These are phyloP conservation scores for Denticeps clupeoides DNA, from an alignment of 2,797 vertebrate species.

Conservation along the genomic window DNA sequence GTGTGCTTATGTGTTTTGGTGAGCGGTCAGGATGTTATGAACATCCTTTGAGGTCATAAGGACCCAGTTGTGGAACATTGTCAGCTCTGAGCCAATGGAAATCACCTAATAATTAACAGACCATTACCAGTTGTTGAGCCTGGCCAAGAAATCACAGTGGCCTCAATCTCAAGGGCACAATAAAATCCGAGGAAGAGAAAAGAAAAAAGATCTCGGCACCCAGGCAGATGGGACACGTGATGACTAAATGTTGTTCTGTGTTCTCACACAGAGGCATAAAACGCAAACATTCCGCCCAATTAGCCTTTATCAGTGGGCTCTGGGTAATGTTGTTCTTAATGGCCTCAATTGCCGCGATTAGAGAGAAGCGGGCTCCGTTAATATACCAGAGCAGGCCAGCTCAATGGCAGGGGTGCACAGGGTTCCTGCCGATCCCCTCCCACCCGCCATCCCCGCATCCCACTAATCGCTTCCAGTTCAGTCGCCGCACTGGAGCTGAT, in stretches of 20 bases:
- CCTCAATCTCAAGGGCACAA: no score
- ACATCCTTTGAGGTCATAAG: not conserved
- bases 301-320: no score
- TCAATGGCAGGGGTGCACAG: not conserved
- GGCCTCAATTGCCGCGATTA: not conserved
- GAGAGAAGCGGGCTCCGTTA: not conserved
- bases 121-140: no score
- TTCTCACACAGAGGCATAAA: not conserved
- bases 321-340: not conserved
- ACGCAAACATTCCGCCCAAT: not conserved
- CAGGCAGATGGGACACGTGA: no score
- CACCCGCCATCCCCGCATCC: slow-evolving; percentile 33
- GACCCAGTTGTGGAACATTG: not conserved
- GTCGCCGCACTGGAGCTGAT: slow-evolving; percentile 44
- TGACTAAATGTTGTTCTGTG: no score
- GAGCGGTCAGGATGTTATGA: not conserved
- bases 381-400: not conserved
- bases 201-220: no score
- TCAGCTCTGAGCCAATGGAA: not conserved
- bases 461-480: slow-evolving; percentile 61
- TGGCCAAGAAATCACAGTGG: no score
- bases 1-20: not conserved
- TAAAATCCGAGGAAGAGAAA: no score
- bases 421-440: not conserved
- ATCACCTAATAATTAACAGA: not conserved